These are phyloP conservation scores for Phainopepla nitens DNA, from an alignment of 2,113 vertebrate species.

Conservation along the genomic window DNA sequence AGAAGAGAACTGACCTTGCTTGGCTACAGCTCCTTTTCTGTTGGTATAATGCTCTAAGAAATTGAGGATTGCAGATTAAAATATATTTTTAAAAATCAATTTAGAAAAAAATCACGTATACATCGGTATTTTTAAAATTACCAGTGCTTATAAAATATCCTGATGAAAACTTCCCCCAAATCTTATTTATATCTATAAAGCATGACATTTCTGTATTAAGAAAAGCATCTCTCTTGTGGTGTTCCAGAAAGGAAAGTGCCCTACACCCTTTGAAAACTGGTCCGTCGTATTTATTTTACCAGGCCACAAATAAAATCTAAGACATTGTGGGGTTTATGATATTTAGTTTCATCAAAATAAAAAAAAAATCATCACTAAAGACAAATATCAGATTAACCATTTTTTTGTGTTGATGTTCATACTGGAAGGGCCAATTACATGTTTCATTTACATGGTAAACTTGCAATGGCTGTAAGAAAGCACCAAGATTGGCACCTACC, in stretches of 20 bases:
- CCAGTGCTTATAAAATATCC: neutral
- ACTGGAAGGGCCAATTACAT: neutral
- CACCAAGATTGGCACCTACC: neutral
- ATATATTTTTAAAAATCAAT: neutral
- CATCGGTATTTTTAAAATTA: neutral
- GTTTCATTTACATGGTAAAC: neutral
- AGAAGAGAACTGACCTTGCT: neutral
- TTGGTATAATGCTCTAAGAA: neutral
- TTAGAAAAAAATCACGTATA: neutral
- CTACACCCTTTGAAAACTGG: neutral
- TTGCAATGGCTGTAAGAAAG: neutral
- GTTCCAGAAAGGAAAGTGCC: neutral
- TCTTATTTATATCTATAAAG: neutral
- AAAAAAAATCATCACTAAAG: neutral
- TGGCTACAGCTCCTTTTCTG: neutral
- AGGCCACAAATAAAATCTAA: neutral
- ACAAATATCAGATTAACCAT: neutral
- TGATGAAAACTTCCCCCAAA: neutral
- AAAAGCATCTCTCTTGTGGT: neutral
- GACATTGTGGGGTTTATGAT: neutral
- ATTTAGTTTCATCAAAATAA: neutral
- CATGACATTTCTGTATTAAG: neutral
- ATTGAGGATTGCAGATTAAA: neutral
- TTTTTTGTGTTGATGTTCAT: neutral
- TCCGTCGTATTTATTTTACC: neutral